A percentile compares a stretch with the other conserved stretches of the same genome.
Conservation (phyloP, 2,797 vertebrate species). For the Setipinna tenuifilis region DNA sequence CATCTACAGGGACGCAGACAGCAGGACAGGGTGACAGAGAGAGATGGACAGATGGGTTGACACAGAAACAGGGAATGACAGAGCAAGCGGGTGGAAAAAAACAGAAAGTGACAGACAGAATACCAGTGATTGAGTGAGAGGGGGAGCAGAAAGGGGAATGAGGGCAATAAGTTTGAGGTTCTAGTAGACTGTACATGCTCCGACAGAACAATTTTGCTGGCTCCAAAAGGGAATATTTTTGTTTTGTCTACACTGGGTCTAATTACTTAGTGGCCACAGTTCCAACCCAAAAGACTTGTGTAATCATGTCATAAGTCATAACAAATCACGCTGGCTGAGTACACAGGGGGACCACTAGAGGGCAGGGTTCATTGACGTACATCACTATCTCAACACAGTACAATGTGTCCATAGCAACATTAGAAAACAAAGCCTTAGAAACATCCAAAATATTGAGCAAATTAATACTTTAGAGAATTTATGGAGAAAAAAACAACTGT, state of each 20-base stretch:
- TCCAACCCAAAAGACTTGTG: slow-evolving; percentile 8
- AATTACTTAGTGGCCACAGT: slow-evolving; percentile 2
- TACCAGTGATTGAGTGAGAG: neutral
- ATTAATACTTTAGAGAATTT: neutral
- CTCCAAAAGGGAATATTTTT: slow-evolving; percentile 8
- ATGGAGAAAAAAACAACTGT: neutral
- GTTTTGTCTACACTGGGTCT: slow-evolving; percentile 1
- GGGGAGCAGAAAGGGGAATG: neutral
- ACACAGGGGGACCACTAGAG: neutral
- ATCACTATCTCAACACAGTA: neutral
- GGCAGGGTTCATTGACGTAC: neutral
- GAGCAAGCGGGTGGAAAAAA: neutral
- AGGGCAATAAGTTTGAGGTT: neutral
- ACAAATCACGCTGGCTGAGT: neutral
- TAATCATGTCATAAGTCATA: slow-evolving; percentile 24
- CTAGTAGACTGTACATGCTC: neutral
- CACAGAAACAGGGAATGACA: neutral
- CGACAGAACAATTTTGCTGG: neutral
- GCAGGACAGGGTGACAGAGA: neutral
- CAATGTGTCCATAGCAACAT: neutral
- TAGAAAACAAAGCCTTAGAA: neutral
- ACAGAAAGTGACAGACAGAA: neutral
- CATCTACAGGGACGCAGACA: slow-evolving; percentile 70
- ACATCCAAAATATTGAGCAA: neutral
- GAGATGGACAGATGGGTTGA: neutral